Conservation (phyloP, 2,113 vertebrate genomes). For the Apteryx mantelli region DNA sequence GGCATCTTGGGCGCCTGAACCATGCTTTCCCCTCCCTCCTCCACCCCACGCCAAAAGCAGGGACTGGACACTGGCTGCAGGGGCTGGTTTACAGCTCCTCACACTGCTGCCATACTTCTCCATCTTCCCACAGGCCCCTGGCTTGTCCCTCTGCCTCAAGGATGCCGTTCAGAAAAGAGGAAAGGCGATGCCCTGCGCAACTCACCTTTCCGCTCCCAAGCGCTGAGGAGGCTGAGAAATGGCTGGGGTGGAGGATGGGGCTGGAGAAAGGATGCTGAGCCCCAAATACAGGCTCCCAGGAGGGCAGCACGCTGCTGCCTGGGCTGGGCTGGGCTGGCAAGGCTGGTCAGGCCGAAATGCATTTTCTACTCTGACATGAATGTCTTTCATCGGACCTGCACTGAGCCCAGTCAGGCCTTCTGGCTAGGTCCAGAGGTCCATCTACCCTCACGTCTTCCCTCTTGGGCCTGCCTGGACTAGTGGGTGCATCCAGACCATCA, state of each 20-base stretch:
- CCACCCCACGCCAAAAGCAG: neutral
- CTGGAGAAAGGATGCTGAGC: neutral
- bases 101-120: neutral
- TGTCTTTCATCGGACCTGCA: no score
- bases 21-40: neutral
- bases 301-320: neutral
- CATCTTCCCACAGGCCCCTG: neutral
- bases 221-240: neutral
- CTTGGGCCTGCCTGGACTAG: neutral
- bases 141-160: neutral
- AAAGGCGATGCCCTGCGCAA: neutral
- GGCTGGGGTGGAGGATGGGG: neutral
- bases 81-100: neutral
- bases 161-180: accelerated
- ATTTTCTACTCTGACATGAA: neutral
- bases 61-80: neutral
- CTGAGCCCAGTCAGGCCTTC: neutral
- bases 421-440: neutral
- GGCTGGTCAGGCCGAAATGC: neutral
- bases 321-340: neutral
- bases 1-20: neutral
- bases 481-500: neutral
- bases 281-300: neutral
- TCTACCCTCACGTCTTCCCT: no score
- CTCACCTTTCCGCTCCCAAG: neutral